Percentiles rank a stretch among this genome's conserved stretches.
phyloP scores from a whole-genome alignment of 2,113 vertebrate genomes.

The Ciconia maguari region DNA sequence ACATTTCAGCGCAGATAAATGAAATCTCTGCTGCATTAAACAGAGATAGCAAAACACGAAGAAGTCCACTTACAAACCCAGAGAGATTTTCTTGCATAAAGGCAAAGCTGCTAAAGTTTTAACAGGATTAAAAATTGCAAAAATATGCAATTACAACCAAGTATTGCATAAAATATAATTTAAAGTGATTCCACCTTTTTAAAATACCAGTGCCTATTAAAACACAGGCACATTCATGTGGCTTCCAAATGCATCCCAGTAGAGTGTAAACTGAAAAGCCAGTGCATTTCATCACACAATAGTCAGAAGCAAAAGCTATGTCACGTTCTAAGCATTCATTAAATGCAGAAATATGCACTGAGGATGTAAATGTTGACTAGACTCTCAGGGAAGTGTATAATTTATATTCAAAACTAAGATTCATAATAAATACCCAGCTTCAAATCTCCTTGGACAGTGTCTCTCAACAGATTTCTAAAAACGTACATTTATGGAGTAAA shows the following conservation, averaged over 20 bases:
- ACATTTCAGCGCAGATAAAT: background rate
- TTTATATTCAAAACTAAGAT: constrained; percentile 38
- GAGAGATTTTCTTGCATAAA: background rate
- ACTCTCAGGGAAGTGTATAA: background rate
- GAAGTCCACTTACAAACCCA: background rate
- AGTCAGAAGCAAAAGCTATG: background rate
- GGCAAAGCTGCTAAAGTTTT: constrained; percentile 4
- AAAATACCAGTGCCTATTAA: background rate
- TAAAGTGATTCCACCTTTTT: background rate
- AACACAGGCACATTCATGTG: background rate
- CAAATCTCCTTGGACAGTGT: constrained; percentile 47
- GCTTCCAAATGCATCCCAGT: background rate
- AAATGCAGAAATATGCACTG: background rate
- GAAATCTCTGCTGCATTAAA: constrained; percentile 8
- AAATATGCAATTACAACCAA: background rate
- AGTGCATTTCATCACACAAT: background rate
- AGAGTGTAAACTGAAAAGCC: background rate
- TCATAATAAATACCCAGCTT: constrained; percentile 35
- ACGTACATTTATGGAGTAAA: constrained; percentile 59
- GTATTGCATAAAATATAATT: background rate
- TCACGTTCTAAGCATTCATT: background rate
- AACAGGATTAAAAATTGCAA: background rate
- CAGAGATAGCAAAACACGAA: background rate
- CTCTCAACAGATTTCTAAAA: constrained; percentile 54
- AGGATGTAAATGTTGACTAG: constrained; percentile 34